Base-by-base conservation (phyloP, 2,113 vertebrate species). In the Miniopterus natalensis region DNA sequence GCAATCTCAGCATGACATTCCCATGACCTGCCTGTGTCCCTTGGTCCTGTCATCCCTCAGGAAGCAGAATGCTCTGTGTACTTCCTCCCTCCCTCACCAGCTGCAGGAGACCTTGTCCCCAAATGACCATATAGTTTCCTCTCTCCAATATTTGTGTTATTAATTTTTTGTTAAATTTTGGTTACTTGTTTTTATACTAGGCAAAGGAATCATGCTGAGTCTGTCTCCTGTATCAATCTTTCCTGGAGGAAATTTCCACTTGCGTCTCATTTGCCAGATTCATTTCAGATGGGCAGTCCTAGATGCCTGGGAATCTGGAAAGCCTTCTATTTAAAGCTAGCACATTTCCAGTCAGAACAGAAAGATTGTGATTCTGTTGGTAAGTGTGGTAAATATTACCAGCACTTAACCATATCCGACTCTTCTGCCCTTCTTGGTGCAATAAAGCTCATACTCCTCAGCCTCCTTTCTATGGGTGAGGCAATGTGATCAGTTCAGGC, bases 131-230 rank as follows among this genome's bases (percentile, higher is more conserved):
- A 23, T n/a, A 29, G 18, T 59, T 84, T 31, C 31, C 21, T 31
- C n/a, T 77, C 31, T 59, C 40, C 70, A 77, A 68, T 53, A 68
- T 57, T 66, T 80, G 15, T 74, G 8, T 71, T 66, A 18, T 40
- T 83, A 63, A 49, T 93, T 87, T 59, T 47, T 75, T 49, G 27
- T 89, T 89, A 77, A 68, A 59, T 84, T 89, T 17, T 55, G 25
- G 31, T 68, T 57, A 31, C 14, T 75, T 57, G 31, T 55, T 71
- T 74, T 83, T 83, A 25, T 81, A 21, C 27, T 31, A 18, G n/a
- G 20, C 65, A 80, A 73, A 73, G 53, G 65, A 73, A 73, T 59
- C 42, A 63, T 73, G 47, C 53, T 40, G 17, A 57, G 70, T 75
- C 4, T 8, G 25, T 29, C 12, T 66, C 21, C 51, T 66, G 27